Base-by-base conservation (phyloP, 2,113 vertebrate genomes). In the Pluvialis apricaria region DNA sequence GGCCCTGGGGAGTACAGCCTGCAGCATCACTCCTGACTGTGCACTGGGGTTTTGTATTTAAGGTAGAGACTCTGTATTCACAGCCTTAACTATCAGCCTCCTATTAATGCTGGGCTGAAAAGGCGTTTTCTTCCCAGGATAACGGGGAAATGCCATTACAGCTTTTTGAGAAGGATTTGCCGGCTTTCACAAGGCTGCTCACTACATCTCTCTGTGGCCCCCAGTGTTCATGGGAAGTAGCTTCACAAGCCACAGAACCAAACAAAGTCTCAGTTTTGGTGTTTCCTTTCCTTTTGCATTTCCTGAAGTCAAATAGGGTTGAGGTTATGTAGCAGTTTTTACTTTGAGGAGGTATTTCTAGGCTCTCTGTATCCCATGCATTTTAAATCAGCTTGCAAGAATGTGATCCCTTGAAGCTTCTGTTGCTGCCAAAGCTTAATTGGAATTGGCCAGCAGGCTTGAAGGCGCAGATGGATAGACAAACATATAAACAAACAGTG, bases 11-110 rank as follows among this genome's bases (percentile, higher is more conserved):
- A 81, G 15, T 78, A 13, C 51, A 44, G 49, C 28, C n/a, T 5
- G 9, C 1, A 3, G 26, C 68, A 18, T 24, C 0, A 5, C 22
- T n/a, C 51, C 60, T 68, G 28, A 51, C 49, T 4, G 0, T 3
- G 5, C 54, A 1, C 18, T 13, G 26, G 1, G 14, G 1, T 1
- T 31, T 84, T 58, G 60, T 10, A 26, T 21, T 47, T 49, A 4
- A 3, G 8, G 15, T 2, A 40, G 11, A 44, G 29, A 31, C 44
- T 64, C 47, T 49, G 15, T 42, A 15, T 29, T 61, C 0, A 0
- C 22, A 79, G 65, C 28, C 34, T n/a, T 14, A 38, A 55, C 15
- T 72, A 16, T 10, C 49, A 38, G 32, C 17, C 72, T 20, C 24
- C 42, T 69, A 4, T 26, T 18, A 93, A 89, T 44, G 29, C 13